phyloP scores from a whole-genome alignment of 2,888 invertebrate species.

The Heteropelma amictum region DNA sequence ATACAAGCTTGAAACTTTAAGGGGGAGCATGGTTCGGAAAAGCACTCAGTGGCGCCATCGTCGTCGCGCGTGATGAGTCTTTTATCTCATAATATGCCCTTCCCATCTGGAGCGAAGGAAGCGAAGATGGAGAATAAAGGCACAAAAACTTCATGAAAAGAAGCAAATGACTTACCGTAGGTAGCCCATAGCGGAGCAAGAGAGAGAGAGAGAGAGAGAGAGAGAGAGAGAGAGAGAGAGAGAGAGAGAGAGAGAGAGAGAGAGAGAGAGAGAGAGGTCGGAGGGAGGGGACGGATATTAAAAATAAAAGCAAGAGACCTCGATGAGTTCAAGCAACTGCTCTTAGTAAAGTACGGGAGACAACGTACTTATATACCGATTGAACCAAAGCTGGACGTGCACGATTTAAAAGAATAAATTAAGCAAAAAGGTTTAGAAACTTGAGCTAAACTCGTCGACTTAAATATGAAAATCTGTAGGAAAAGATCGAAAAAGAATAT shows the following conservation, averaged over 20 bases:
- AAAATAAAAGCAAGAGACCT: background rate
- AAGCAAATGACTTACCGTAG: constrained; percentile 52
- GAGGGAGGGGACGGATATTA: background rate
- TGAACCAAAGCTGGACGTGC: no score
- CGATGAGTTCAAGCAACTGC: constrained; percentile 20
- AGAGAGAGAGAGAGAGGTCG: constrained; percentile 7
- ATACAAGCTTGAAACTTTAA: background rate
- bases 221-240: background rate
- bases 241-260: background rate
- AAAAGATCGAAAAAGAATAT: no score
- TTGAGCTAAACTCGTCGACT: no score
- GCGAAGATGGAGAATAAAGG: background rate
- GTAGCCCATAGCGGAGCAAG: constrained; percentile 25
- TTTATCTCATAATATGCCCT: constrained; percentile 16
- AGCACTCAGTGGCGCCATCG: constrained; percentile 21
- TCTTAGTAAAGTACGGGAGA: constrained; percentile 18
- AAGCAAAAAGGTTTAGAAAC: no score
- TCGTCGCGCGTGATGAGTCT: constrained; percentile 17
- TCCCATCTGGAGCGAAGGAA: background rate
- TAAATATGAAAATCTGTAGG: no score
- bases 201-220: constrained; percentile 3
- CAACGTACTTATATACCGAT: background rate
- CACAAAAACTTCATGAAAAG: constrained; percentile 48
- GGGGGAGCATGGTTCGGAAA: background rate
- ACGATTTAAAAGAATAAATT: no score